A percentile compares a stretch with the other conserved stretches of the same genome.
phyloP scores from a whole-genome alignment of 2,797 vertebrate species.

The Phoeniculus purpureus region DNA sequence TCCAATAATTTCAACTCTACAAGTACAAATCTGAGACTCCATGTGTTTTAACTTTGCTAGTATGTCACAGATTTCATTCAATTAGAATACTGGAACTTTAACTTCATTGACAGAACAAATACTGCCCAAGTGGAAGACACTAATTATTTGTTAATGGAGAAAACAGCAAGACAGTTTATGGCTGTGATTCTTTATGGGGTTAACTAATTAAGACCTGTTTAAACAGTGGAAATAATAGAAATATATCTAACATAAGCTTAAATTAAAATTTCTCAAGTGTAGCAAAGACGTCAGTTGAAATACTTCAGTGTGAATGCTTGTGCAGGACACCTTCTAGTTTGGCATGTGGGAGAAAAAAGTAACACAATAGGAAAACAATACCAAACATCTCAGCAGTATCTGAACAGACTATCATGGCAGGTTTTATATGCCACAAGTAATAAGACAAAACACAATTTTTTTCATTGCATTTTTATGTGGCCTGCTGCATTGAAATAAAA shows the following conservation, averaged over 20 bases:
- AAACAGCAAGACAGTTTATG: not conserved
- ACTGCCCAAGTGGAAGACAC: not conserved
- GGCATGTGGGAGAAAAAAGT: not conserved
- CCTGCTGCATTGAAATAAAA: conserved; percentile 33
- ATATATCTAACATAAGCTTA: not conserved
- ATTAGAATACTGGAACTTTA: not conserved
- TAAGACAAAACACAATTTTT: not conserved
- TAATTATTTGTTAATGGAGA: not conserved
- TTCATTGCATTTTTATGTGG: not conserved
- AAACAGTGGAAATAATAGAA: not conserved
- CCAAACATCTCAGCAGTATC: not conserved
- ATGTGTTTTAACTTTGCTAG: not conserved
- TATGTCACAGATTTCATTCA: not conserved
- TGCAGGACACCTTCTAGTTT: not conserved
- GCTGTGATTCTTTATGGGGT: not conserved
- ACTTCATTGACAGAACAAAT: not conserved
- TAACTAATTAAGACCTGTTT: not conserved
- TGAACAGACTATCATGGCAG: not conserved
- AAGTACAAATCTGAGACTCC: not conserved
- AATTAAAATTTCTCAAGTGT: not conserved
- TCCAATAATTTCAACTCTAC: not conserved
- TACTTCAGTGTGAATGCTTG: not conserved
- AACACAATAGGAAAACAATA: not conserved
- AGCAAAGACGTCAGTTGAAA: not conserved
- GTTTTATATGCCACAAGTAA: not conserved